Conservation (phyloP, 2,113 vertebrate species). For the Rhineura floridana region DNA sequence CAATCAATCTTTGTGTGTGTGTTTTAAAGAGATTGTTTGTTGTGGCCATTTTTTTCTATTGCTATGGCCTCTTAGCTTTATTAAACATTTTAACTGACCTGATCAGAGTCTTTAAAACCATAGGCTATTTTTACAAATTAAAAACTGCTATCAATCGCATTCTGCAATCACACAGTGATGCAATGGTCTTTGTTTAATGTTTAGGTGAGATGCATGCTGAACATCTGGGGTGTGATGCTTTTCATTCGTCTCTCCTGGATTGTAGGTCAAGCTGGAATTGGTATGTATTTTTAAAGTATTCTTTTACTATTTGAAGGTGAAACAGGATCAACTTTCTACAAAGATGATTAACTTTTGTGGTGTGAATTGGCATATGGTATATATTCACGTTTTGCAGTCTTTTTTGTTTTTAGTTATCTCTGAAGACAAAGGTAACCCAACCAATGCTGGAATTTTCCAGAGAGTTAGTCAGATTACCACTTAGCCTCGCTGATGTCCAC, state of each 20-base stretch:
- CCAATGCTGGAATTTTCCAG: slow-evolving; percentile 75
- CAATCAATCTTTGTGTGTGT: too few species aligned
- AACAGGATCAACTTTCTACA: slow-evolving; percentile 54
- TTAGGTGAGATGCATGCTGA: slow-evolving; percentile 98
- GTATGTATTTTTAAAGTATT: slow-evolving; percentile 73
- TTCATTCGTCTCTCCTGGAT: slow-evolving; percentile 99
- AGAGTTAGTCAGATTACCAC: slow-evolving; percentile 46
- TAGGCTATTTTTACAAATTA: background rate
- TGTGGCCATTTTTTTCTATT: background rate
- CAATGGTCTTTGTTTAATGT: slow-evolving; percentile 46
- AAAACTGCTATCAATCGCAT: background rate
- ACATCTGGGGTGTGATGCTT: slow-evolving; percentile 99
- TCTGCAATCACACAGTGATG: slow-evolving; percentile 21
- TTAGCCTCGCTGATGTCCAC: background rate
- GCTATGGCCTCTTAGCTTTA: background rate
- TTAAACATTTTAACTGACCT: background rate
- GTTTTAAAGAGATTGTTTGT: too few species aligned
- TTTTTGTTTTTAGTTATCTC: background rate
- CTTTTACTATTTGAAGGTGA: slow-evolving; percentile 53
- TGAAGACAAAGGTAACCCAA: slow-evolving; percentile 63
- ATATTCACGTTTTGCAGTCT: slow-evolving; percentile 50
- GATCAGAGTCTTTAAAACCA: background rate
- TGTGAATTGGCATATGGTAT: slow-evolving; percentile 64
- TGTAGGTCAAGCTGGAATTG: slow-evolving; percentile 95
- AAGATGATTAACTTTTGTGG: slow-evolving; percentile 66